phyloP scores from a whole-genome alignment of 1,140 invertebrate genomes.

The Patella vulgata region DNA sequence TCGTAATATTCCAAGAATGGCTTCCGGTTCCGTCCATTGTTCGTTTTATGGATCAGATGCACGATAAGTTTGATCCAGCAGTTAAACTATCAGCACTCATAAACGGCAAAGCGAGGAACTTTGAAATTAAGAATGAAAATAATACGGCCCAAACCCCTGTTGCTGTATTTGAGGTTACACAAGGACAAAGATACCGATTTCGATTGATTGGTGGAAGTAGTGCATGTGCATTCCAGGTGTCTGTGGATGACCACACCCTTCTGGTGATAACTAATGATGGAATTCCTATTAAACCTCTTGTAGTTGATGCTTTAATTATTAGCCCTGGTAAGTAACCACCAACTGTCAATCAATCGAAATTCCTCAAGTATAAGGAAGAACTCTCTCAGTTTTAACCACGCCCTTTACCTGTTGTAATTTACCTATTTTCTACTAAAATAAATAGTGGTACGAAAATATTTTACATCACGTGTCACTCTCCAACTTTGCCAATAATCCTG shows the following conservation, averaged over 20 bases:
- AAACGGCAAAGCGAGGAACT: conserved; percentile 8
- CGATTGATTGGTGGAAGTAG: conserved; percentile 45
- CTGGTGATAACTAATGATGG: conserved; percentile 82
- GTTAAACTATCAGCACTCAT: not conserved
- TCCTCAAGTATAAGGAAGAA: no score
- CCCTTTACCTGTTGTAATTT: no score
- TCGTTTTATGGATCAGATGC: conserved; percentile 67
- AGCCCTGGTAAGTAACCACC: conserved; percentile 72
- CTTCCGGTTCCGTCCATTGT: conserved; percentile 74
- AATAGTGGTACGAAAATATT: no score
- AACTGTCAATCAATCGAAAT: no score
- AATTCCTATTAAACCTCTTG: conserved; percentile 78
- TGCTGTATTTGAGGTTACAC: conserved; percentile 33
- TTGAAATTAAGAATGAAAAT: not conserved
- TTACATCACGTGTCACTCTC: no score
- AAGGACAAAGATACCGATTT: conserved; percentile 44
- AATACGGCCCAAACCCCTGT: conserved; percentile 28
- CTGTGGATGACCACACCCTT: conserved; percentile 72
- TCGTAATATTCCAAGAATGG: conserved; percentile 43
- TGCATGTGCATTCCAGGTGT: conserved; percentile 67
- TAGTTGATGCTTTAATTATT: conserved; percentile 58
- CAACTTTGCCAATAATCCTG: no score
- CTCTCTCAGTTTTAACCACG: no score
- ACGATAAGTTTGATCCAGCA: conserved; percentile 9
- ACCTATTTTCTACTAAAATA: no score